Conservation (phyloP, 2,797 vertebrate species). For the Rhabdophis nuchalis region DNA sequence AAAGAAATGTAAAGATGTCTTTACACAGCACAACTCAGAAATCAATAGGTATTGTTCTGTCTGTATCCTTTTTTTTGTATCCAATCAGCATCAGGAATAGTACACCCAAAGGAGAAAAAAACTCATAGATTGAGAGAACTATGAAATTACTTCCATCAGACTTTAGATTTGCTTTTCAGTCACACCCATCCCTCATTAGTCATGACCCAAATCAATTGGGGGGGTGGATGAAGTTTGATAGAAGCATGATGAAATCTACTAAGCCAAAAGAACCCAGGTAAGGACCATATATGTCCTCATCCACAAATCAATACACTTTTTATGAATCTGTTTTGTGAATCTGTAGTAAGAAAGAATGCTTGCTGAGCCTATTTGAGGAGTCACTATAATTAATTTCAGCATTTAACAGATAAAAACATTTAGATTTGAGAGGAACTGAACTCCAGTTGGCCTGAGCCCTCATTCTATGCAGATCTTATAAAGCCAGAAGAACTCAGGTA, state of each 20-base stretch:
- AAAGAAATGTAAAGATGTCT: not conserved
- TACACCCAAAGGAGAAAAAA: conserved; percentile 8
- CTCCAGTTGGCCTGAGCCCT: not conserved
- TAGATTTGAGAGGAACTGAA: not conserved
- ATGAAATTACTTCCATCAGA: not conserved
- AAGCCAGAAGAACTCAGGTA: not conserved
- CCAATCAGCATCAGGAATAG: conserved; percentile 22
- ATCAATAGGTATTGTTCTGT: conserved; percentile 1
- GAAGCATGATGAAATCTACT: not conserved
- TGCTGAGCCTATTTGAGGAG: not conserved
- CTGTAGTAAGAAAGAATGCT: not conserved
- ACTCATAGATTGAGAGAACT: not conserved
- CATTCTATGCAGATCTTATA: not conserved
- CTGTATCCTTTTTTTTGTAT: not conserved
- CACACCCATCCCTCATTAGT: not conserved
- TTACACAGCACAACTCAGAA: accelerated
- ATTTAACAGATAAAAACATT: not conserved
- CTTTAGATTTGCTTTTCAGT: not conserved
- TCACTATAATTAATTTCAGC: not conserved
- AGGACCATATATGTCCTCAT: not conserved
- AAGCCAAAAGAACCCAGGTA: not conserved
- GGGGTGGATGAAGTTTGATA: not conserved
- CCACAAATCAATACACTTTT: not conserved
- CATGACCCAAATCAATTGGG: not conserved
- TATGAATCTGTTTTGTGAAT: not conserved